Conservation (phyloP, 2,797 vertebrate genomes). For the Dendrocincla tyrannina region DNA sequence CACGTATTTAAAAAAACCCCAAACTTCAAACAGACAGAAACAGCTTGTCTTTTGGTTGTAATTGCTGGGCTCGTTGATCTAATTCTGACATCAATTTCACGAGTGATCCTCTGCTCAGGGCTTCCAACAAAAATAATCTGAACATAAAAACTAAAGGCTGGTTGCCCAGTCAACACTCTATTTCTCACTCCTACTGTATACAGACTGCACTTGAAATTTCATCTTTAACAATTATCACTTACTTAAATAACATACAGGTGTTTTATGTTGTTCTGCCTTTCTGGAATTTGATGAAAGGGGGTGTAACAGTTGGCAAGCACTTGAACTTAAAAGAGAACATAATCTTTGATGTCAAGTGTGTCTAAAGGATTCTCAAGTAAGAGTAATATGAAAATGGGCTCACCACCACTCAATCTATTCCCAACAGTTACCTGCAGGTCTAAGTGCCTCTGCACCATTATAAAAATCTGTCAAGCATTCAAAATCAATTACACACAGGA, state of each 20-base stretch:
- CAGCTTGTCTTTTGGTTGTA: neutral
- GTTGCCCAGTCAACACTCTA: neutral
- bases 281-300: conserved; percentile 25
- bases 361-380: conserved; percentile 60
- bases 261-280: neutral
- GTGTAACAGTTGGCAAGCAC: neutral
- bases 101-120: neutral
- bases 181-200: neutral
- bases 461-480: conserved; percentile 73
- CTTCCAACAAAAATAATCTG: neutral
- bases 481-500: conserved; percentile 72
- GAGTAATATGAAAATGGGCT: conserved; percentile 66
- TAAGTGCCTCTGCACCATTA: conserved; percentile 59
- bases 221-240: neutral
- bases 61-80: neutral
- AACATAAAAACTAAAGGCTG: neutral
- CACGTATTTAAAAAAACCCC: neutral
- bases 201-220: neutral
- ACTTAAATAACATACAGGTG: conserved; percentile 29
- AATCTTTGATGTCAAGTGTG: conserved; percentile 58
- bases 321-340: conserved; percentile 44
- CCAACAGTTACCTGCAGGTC: conserved; percentile 65
- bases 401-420: conserved; percentile 69
- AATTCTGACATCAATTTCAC: neutral
- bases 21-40: neutral